Evolutionary conservation across 2,888 invertebrate species (phyloP).

Genomic region (Ochlodes sylvanus): DNA sequence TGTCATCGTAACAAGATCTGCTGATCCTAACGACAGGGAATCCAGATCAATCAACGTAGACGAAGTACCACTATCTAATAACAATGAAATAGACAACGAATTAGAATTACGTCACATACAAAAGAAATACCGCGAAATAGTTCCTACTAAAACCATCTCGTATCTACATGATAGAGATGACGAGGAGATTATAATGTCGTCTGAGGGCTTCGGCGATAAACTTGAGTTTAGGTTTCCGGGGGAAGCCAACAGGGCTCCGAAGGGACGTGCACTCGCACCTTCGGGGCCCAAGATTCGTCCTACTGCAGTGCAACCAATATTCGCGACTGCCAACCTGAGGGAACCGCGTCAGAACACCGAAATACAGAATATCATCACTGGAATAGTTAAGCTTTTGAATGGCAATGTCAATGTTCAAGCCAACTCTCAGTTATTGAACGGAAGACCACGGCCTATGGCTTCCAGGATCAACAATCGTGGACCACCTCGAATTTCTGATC

Average conservation of each 20-base stretch:
- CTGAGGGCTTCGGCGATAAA: slow-evolving; percentile 73
- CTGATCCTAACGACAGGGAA: slow-evolving; percentile 71
- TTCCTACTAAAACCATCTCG: slow-evolving; percentile 82
- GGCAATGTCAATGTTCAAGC: slow-evolving; percentile 95
- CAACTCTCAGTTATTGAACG: slow-evolving; percentile 86
- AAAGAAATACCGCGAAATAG: slow-evolving; percentile 80
- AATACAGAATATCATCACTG: slow-evolving; percentile 95
- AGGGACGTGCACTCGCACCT: slow-evolving; percentile 86
- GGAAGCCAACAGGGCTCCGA: slow-evolving; percentile 91
- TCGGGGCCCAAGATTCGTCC: slow-evolving; percentile 88
- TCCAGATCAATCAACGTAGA: slow-evolving; percentile 83
- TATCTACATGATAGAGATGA: slow-evolving; percentile 64
- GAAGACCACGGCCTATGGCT: slow-evolving; percentile 88
- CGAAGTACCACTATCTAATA: slow-evolving; percentile 79
- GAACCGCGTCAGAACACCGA: slow-evolving; percentile 84
- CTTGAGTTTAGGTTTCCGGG: slow-evolving; percentile 86
- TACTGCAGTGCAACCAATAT: slow-evolving; percentile 82
- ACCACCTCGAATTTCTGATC: slow-evolving; percentile 93
- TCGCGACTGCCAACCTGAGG: slow-evolving; percentile 81
- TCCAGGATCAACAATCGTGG: slow-evolving; percentile 95
- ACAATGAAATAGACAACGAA: slow-evolving; percentile 86
- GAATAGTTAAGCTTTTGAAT: slow-evolving; percentile 94
- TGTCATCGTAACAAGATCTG: slow-evolving; percentile 81
- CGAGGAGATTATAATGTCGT: slow-evolving; percentile 67
- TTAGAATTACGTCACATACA: slow-evolving; percentile 75